phyloP scores from a whole-genome alignment of 1,140 invertebrate species.

The Platorchestia sp. region DNA sequence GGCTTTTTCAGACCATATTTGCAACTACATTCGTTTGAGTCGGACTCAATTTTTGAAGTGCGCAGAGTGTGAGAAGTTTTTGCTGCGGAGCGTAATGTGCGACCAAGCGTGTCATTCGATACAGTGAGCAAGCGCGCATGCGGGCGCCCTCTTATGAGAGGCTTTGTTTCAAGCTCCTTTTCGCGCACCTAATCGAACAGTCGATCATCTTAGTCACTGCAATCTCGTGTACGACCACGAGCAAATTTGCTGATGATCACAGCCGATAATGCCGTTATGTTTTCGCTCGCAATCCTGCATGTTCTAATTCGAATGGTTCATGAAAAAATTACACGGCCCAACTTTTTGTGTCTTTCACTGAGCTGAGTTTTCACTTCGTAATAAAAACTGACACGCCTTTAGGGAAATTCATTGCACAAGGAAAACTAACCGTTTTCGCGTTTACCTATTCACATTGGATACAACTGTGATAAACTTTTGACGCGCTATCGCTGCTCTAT shows the following conservation, averaged over 20 bases:
- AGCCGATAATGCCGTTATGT: background rate
- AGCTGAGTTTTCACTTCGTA: background rate
- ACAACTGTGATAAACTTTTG: too few species aligned
- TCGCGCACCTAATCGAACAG: background rate
- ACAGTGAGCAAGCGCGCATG: background rate
- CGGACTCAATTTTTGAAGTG: background rate
- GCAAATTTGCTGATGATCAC: background rate
- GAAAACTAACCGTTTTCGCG: background rate
- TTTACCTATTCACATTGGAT: too few species aligned
- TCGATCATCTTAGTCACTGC: background rate
- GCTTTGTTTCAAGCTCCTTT: background rate
- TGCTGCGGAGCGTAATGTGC: background rate
- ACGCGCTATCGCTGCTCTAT: too few species aligned
- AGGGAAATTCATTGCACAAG: background rate
- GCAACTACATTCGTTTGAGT: background rate
- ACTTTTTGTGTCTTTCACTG: background rate
- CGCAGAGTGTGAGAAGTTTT: background rate
- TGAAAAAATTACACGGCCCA: background rate
- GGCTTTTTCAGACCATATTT: background rate
- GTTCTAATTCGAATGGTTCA: background rate
- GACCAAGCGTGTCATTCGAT: constrained; percentile 6
- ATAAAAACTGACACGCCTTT: background rate
- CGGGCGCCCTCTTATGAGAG: background rate
- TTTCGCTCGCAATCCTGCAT: background rate
- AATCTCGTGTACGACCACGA: background rate